A percentile compares a stretch with the other conserved stretches of the same genome.
These are phyloP conservation scores for Phyllopteryx taeniolatus DNA, from an alignment of 2,113 vertebrate species.

Conservation along the genomic window DNA sequence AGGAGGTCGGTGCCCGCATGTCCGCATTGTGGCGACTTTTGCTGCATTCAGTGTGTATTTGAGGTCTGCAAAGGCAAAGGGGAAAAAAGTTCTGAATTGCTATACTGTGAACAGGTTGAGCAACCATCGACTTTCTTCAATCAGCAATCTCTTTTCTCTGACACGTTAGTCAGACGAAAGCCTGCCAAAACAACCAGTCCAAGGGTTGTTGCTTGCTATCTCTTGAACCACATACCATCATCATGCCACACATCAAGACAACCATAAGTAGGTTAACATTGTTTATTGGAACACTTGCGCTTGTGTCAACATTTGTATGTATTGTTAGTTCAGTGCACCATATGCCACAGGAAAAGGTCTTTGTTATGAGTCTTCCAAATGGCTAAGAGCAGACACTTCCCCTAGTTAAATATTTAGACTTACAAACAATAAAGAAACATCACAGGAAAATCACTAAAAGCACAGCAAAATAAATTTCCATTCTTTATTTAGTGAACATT, in stretches of 20 bases:
- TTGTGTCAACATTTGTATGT: background rate
- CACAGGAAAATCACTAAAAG: background rate
- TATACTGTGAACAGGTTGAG: background rate
- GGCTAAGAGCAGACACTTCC: slow-evolving; percentile 2
- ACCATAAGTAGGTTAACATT: background rate
- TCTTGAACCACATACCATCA: background rate
- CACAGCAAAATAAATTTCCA: background rate
- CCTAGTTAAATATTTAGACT: slow-evolving; percentile 24
- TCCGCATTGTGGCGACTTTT: background rate
- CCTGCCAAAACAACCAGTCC: slow-evolving; percentile 6
- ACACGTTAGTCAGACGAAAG: slow-evolving; percentile 6
- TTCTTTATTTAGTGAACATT: slow-evolving; percentile 18
- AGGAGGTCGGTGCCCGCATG: slow-evolving; percentile 4
- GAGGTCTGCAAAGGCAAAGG: slow-evolving; percentile 19
- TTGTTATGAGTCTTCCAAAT: background rate
- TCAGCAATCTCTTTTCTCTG: background rate
- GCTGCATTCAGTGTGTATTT: slow-evolving; percentile 22
- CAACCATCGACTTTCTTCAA: background rate
- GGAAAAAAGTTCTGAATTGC: background rate
- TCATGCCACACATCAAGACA: background rate
- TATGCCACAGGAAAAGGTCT: background rate
- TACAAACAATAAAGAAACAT: background rate
- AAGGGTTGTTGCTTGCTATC: background rate
- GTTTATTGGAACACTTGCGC: background rate
- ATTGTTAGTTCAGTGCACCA: background rate